Evolutionary conservation across 2,888 invertebrate species (phyloP).

Genomic region (Toxonevra muliebris): DNA sequence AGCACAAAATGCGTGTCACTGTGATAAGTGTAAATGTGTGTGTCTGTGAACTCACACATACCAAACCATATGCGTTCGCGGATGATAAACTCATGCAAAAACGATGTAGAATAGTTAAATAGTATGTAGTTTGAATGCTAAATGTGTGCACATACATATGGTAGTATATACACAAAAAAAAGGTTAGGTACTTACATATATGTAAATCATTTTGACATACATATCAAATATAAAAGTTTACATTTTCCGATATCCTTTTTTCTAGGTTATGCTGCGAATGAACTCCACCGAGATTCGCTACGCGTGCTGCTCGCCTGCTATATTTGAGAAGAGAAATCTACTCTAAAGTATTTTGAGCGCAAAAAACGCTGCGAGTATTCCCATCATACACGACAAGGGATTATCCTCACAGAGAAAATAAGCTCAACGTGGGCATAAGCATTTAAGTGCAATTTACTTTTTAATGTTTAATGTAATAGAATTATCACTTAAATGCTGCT

Average conservation of each 20-base stretch:
- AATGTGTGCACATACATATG: background rate
- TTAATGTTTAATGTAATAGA: background rate
- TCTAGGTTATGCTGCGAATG: background rate
- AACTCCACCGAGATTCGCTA: background rate
- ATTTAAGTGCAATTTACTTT: background rate
- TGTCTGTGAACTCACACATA: constrained; percentile 13
- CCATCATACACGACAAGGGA: constrained; percentile 21
- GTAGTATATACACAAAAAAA: background rate
- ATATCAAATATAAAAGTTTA: background rate
- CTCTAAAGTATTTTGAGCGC: constrained; percentile 42
- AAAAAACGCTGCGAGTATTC: constrained; percentile 2
- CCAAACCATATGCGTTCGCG: background rate
- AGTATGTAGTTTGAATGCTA: too few species aligned
- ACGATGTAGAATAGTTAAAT: too few species aligned
- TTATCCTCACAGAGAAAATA: constrained; percentile 21
- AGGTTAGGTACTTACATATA: background rate
- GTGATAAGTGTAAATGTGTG: constrained; percentile 50
- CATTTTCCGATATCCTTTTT: background rate
- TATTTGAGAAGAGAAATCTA: constrained; percentile 63
- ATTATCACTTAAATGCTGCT: background rate
- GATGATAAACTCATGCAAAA: too few species aligned
- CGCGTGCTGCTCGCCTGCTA: constrained; percentile 47
- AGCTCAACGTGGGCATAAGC: background rate
- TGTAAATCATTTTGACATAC: background rate
- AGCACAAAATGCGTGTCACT: constrained; percentile 53